A percentile compares a stretch with the other conserved stretches of the same genome.
Evolutionary conservation across 1,140 invertebrate genomes (phyloP).

Genomic region (Oryctes rhinoceros): DNA sequence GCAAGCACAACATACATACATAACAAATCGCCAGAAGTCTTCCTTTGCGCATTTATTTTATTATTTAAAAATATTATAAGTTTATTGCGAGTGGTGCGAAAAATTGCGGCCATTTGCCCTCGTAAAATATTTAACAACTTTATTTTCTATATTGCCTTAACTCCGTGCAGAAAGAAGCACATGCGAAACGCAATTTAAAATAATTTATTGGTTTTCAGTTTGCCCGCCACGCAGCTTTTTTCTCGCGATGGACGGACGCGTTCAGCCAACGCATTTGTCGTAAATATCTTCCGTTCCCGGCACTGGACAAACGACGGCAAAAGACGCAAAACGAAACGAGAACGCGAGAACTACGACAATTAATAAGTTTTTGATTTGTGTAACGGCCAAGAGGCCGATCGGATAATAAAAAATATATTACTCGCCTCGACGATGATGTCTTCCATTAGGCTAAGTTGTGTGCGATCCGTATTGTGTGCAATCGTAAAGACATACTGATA

Average conservation of each 20-base stretch:
- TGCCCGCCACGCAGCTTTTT: conserved; percentile 6
- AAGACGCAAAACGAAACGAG: neutral
- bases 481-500: neutral
- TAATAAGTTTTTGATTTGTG: conserved; percentile 38
- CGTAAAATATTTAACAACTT: conserved; percentile 38
- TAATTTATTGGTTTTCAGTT: conserved; percentile 35
- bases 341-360: conserved; percentile 27
- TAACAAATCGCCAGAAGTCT: neutral
- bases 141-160: conserved; percentile 6
- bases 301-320: neutral
- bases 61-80: conserved; percentile 23
- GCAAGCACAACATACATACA: no score
- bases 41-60: conserved; percentile 18
- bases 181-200: conserved; percentile 18
- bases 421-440: neutral
- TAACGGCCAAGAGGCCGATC: neutral
- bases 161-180: neutral
- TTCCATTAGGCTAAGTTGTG: neutral
- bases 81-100: conserved; percentile 7
- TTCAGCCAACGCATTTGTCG: neutral
- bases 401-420: neutral
- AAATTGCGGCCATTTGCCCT: conserved; percentile 17
- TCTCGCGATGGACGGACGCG: neutral
- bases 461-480: neutral
- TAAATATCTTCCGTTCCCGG: neutral